Percentiles rank a stretch among this genome's conserved stretches.
Conservation (phyloP, 2,888 invertebrate genomes). For the Lypha dubia region DNA sequence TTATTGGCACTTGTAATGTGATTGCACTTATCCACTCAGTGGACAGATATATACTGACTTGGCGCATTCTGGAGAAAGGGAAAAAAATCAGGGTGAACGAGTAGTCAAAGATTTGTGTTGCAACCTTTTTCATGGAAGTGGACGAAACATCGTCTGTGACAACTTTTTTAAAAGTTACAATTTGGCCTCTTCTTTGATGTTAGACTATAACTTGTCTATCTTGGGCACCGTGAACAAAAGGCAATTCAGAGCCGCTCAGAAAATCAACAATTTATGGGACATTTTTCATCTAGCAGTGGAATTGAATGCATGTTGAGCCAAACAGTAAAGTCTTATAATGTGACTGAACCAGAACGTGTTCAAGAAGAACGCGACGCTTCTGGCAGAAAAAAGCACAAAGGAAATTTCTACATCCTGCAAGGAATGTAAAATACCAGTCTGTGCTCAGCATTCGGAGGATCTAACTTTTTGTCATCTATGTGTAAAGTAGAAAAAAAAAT, state of each 20-base stretch:
- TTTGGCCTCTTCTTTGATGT: too few relatives aligned
- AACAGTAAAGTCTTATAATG: background rate
- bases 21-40: conserved; percentile 7
- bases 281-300: background rate
- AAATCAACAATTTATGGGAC: background rate
- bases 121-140: background rate
- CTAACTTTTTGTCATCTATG: too few relatives aligned
- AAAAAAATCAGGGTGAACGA: background rate
- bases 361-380: background rate
- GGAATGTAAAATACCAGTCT: background rate
- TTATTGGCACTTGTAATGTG: background rate
- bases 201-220: too few relatives aligned
- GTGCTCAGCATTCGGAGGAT: too few relatives aligned
- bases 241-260: too few relatives aligned
- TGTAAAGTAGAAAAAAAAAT: too few relatives aligned
- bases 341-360: background rate
- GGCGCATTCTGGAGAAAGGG: too few relatives aligned
- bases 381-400: background rate
- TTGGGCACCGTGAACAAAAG: too few relatives aligned
- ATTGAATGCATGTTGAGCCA: background rate
- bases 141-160: background rate
- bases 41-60: background rate
- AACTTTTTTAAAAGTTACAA: too few relatives aligned
- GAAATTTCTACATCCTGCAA: background rate
- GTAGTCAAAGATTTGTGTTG: background rate